Evolutionary conservation across 2,113 vertebrate genomes (phyloP), one percentile per base, ranked within the genome.

Genomic region (Synodontis membranacea): DNA sequence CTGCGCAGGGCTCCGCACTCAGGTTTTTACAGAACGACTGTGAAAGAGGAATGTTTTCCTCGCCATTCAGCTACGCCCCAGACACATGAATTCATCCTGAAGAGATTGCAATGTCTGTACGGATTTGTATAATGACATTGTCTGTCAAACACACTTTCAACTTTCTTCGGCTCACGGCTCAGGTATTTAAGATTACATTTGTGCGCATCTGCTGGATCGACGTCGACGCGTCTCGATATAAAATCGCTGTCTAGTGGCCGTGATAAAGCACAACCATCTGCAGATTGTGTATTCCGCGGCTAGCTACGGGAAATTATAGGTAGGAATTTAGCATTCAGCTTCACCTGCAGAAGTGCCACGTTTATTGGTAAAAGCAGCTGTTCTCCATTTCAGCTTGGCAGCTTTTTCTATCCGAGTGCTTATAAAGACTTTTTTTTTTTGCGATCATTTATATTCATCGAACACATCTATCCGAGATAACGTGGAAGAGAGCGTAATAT

Each of bases 81-180:
- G 48, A 86, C 60, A 70, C 44, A 68, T 34, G 62, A 86, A 50
- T 80, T 80, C 76, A 86, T 75, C 84, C 37, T 66, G 84, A 83
- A 89, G 79, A 87, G 82, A 93, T 92, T 74, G 85, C 92, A 92
- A 90, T 89, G 72, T 86, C 87, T 89, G 82, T 91, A 87, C 78
- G 79, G 89, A 90, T 91, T 89, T 91, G 89, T 83, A 89, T 85
- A 92, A 89, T 86, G 86, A 93, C 91, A 85, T 89, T 88, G 88
- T 91, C 92, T 93, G 91, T 92, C 91, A 93, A 92, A 90, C 89
- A 89, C 81, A 87, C 90, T 91, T 92, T 92, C 84, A 89, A 89
- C 84, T 92, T 84, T 68, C 88, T 54, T 44, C 42, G 4, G 52
- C 79, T 81, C 79, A 60, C 82, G 76, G 84, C 83, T 89, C 91